Conservation (phyloP, 2,797 vertebrate species). For the Remorina albescens region DNA sequence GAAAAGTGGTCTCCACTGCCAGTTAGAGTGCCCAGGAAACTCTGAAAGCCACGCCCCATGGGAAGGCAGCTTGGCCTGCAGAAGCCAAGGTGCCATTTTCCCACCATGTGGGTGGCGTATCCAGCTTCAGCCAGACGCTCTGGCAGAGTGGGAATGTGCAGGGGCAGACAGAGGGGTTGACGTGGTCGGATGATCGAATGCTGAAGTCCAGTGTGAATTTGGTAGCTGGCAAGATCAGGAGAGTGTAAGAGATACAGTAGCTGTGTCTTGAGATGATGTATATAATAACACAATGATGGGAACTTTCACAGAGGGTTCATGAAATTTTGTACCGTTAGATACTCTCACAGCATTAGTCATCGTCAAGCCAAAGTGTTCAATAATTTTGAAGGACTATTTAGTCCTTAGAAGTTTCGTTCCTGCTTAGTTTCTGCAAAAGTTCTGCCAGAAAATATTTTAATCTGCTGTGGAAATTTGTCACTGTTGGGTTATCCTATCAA, state of each 20-base stretch:
- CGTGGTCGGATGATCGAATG: constrained; percentile 95
- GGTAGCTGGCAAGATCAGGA: constrained; percentile 85
- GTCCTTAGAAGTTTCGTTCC: neutral
- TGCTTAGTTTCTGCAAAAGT: neutral
- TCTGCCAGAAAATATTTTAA: neutral
- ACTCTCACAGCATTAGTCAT: neutral
- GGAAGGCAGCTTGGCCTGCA: constrained; percentile 92
- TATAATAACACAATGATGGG: constrained; percentile 11
- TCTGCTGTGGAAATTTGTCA: neutral
- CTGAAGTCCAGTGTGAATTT: constrained; percentile 97
- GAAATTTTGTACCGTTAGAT: constrained; percentile 3
- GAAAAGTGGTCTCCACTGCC: constrained; percentile 95
- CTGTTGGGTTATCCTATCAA: neutral
- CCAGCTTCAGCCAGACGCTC: constrained; percentile 90
- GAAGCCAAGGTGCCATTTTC: constrained; percentile 98
- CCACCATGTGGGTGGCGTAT: constrained; percentile 95
- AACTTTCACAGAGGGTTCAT: constrained; percentile 18
- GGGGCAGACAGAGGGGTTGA: constrained; percentile 94
- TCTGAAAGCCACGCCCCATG: constrained; percentile 92
- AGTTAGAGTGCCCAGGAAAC: constrained; percentile 93
- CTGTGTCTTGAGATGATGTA: neutral
- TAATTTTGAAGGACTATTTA: neutral
- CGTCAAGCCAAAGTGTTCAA: neutral
- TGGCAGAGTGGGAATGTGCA: constrained; percentile 89
- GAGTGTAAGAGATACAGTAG: constrained; percentile 12